A percentile compares a stretch with the other conserved stretches of the same genome.
Evolutionary conservation across 2,797 vertebrate genomes (phyloP).

Genomic region (Amphiprion clarkii): DNA sequence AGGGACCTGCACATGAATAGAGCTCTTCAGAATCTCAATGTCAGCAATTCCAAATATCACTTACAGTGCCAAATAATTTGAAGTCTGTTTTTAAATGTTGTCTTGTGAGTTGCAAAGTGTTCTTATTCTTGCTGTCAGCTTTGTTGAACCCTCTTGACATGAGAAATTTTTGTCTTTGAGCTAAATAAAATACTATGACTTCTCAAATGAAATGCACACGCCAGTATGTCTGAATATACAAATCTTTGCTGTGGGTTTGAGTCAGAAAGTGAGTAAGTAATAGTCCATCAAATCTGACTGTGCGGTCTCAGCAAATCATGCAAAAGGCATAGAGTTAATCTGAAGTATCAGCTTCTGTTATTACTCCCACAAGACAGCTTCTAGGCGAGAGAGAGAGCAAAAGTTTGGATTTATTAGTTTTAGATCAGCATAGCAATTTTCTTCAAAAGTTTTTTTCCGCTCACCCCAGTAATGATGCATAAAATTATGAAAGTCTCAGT

Average conservation of each 20-base stretch:
- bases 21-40: no score
- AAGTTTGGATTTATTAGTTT: slow-evolving; percentile 61
- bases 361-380: slow-evolving; percentile 38
- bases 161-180: not conserved
- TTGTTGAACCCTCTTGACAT: not conserved
- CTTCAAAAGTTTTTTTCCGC: slow-evolving; percentile 16
- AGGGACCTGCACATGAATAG: no score
- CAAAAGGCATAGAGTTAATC: slow-evolving; percentile 40
- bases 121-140: not conserved
- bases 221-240: slow-evolving; percentile 12
- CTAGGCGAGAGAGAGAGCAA: not conserved
- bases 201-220: slow-evolving; percentile 2
- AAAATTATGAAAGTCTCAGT: slow-evolving; percentile 38
- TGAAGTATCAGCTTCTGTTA: slow-evolving; percentile 43
- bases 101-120: not conserved
- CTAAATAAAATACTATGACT: not conserved
- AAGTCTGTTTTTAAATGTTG: no score
- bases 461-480: slow-evolving; percentile 52
- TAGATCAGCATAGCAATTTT: slow-evolving; percentile 39
- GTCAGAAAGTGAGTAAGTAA: not conserved
- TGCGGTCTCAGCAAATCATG: slow-evolving; percentile 25
- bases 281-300: slow-evolving; percentile 25
- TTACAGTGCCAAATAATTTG: no score
- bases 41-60: no score
- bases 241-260: slow-evolving; percentile 12